Conservation (phyloP, 2,888 invertebrate species). For the Leistus spinibarbis region DNA sequence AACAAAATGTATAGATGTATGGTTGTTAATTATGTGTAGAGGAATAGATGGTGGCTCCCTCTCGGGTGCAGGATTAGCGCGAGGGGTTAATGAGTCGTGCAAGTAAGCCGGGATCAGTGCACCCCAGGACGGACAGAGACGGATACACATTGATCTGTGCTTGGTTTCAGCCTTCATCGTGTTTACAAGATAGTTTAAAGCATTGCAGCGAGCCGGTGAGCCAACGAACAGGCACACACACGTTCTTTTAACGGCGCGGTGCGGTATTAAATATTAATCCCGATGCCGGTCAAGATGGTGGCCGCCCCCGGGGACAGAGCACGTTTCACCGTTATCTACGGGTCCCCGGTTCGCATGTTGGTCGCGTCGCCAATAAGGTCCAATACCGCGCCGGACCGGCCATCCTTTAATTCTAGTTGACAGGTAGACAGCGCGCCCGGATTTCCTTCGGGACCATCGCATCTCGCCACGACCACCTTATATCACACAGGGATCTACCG, state of each 20-base stretch:
- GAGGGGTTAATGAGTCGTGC: constrained; percentile 61
- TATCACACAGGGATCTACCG: background rate
- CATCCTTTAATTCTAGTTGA: constrained; percentile 66
- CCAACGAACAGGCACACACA: background rate
- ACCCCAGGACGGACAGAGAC: constrained; percentile 48
- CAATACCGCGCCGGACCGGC: constrained; percentile 54
- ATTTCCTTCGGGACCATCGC: constrained; percentile 55
- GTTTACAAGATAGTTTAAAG: constrained; percentile 34
- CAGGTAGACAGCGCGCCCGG: constrained; percentile 59
- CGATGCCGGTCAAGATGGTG: constrained; percentile 49
- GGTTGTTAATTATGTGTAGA: background rate
- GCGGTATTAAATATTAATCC: constrained; percentile 56
- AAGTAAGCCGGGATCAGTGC: constrained; percentile 60
- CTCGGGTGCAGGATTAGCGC: constrained; percentile 58
- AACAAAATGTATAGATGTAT: background rate
- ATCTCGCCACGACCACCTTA: constrained; percentile 47
- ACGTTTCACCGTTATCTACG: constrained; percentile 55
- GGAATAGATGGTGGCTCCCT: constrained; percentile 40
- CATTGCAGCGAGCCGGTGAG: constrained; percentile 4
- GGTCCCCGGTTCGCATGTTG: constrained; percentile 49
- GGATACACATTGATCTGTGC: background rate
- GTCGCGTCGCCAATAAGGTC: constrained; percentile 46
- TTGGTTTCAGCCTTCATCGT: background rate
- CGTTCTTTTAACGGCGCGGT: constrained; percentile 41
- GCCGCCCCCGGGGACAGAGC: constrained; percentile 48